Conservation (phyloP, 2,113 vertebrate species). For the Pituophis catenifer region DNA sequence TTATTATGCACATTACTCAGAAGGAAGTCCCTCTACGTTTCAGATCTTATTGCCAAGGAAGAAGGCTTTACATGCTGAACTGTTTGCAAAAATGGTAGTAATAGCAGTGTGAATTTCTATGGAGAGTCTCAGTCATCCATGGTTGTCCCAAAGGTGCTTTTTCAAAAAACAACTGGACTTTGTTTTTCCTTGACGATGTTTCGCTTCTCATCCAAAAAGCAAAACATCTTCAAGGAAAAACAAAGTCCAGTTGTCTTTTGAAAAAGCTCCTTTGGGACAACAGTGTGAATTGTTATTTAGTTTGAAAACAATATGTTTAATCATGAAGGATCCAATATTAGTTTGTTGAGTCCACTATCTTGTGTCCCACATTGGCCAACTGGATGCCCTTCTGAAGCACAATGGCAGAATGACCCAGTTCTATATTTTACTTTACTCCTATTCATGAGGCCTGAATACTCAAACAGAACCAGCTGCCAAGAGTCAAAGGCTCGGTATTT, state of each 20-base stretch:
- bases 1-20: neutral
- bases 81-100: neutral
- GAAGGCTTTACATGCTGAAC: neutral
- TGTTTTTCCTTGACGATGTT: neutral
- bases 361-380: neutral
- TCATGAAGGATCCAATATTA: neutral
- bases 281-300: neutral
- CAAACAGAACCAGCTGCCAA: neutral
- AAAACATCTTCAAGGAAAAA: neutral
- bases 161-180: neutral
- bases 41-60: neutral
- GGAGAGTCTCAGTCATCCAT: neutral
- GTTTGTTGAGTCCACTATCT: neutral
- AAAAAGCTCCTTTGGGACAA: neutral
- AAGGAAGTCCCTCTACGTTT: neutral
- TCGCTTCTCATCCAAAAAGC: neutral
- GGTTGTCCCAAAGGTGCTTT: neutral
- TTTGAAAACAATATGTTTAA: neutral
- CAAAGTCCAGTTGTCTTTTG: neutral
- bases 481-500: neutral
- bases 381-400: neutral
- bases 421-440: neutral
- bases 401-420: neutral
- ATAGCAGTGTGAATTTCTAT: neutral
- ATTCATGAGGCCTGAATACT: neutral